Evolutionary conservation across 1,140 invertebrate genomes (phyloP), one percentile per base, ranked within the genome.

Genomic region (Drosophila insularis): DNA sequence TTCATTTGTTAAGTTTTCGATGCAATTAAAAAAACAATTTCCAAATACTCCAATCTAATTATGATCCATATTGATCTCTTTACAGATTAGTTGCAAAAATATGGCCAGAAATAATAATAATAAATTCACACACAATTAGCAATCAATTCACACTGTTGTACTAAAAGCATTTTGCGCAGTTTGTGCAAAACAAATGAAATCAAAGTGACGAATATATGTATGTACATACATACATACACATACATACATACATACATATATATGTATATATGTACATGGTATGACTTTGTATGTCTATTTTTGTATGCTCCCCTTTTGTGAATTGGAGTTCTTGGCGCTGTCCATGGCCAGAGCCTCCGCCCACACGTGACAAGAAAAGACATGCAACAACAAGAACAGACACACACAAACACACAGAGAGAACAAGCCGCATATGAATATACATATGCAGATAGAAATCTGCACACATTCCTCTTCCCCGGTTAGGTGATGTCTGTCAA

Each of bases 401-500:
- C 55, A 37, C 35, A 1, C 55, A 35, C 32, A 11, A 0, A 35
- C 6, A 35, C 55, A 13, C 2, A 23, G 40, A 43, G 46, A 50
- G 19, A 50, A 58, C 55, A 58, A 35, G 55, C 55, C n/a, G 63
- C 63, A 74, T 81, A 81, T 81, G 80, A 82, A 78, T 74, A 74
- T 82, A 75, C 80, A 82, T 64, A 82, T 74, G 63, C 63, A 70
- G 63, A 78, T 71, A 67, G 65, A 79, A 84, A 84, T 81, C 80
- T 82, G 75, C 71, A 80, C 50, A 64, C 71, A 81, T 67, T 81
- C 53, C 27, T 39, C 13, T 54, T 10, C 35, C 8, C 19, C 7
- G 32, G 31, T 43, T 53, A 46, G 53, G 10, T 27, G 60, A 72
- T 86, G 62, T 78, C 79, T 75, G 69, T 82, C 82, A 89, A 82